Evolutionary conservation across 2,113 vertebrate genomes (phyloP).

Genomic region (Ceuthmochares aereus): DNA sequence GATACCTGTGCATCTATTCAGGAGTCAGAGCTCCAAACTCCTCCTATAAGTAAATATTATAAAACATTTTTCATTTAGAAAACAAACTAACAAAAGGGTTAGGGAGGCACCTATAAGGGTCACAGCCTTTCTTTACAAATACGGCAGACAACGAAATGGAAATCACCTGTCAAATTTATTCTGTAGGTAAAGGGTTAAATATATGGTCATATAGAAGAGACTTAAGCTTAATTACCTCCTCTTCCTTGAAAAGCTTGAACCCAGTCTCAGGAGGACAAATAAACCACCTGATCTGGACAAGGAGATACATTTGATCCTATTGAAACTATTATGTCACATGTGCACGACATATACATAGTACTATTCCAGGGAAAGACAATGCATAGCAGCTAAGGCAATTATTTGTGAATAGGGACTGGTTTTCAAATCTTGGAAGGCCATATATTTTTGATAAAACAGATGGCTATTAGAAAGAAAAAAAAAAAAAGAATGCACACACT

Average conservation of each 20-base stretch:
- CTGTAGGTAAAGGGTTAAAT: not conserved
- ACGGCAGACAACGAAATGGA: not conserved
- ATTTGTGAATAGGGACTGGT: not conserved
- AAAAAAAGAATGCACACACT: accelerated
- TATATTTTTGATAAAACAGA: not conserved
- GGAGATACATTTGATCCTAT: not conserved
- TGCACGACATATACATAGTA: not conserved
- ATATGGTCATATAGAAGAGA: not conserved
- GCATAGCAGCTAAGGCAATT: not conserved
- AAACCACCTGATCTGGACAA: not conserved
- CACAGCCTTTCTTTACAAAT: not conserved
- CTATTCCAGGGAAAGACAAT: not conserved
- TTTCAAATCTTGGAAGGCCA: not conserved
- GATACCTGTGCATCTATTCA: not conserved
- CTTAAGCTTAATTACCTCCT: not conserved
- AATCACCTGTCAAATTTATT: not conserved
- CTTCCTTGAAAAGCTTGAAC: not conserved
- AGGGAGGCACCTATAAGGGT: not conserved
- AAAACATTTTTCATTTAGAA: not conserved
- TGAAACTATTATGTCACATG: not conserved
- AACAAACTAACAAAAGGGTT: not conserved
- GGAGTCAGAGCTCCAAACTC: not conserved
- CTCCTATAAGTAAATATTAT: not conserved
- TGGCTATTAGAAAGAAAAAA: not conserved
- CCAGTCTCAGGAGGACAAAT: not conserved